These are phyloP conservation scores for Xanthorhoe designata DNA, from an alignment of 2,888 invertebrate species.

Conservation along the genomic window DNA sequence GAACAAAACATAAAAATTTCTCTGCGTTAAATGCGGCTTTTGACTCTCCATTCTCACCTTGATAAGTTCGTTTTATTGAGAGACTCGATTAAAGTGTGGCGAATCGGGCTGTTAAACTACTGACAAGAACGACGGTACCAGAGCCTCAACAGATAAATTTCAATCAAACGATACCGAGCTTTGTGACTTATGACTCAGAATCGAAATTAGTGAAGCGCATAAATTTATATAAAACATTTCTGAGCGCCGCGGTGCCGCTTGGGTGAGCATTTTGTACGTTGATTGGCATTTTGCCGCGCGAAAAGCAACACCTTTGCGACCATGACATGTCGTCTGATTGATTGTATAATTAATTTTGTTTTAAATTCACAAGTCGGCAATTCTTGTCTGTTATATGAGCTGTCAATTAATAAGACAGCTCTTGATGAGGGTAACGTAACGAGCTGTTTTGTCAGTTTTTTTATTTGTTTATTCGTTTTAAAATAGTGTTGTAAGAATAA, in stretches of 20 bases:
- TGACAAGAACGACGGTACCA: conserved; percentile 47
- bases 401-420: conserved; percentile 83
- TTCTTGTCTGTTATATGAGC: conserved; percentile 71
- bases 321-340: conserved; percentile 80
- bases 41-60: conserved; percentile 74
- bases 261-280: conserved; percentile 76
- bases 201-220: conserved; percentile 43
- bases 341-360: conserved; percentile 84
- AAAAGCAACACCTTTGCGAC: conserved; percentile 81
- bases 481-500: conserved; percentile 69
- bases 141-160: conserved; percentile 42
- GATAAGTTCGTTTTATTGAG: conserved; percentile 71
- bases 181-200: conserved; percentile 50
- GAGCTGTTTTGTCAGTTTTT: conserved; percentile 66
- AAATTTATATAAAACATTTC: conserved; percentile 47
- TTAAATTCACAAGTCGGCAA: conserved; percentile 74
- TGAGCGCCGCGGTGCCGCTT: conserved; percentile 55
- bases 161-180: conserved; percentile 45
- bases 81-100: conserved; percentile 78
- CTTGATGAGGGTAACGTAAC: conserved; percentile 78
- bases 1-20: conserved; percentile 78
- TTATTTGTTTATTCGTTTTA: conserved; percentile 63
- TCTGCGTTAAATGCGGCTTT: conserved; percentile 69
- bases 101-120: conserved; percentile 78
- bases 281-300: conserved; percentile 82